Conservation (phyloP, 2,888 invertebrate species). For the Plagiodera versicolora region DNA sequence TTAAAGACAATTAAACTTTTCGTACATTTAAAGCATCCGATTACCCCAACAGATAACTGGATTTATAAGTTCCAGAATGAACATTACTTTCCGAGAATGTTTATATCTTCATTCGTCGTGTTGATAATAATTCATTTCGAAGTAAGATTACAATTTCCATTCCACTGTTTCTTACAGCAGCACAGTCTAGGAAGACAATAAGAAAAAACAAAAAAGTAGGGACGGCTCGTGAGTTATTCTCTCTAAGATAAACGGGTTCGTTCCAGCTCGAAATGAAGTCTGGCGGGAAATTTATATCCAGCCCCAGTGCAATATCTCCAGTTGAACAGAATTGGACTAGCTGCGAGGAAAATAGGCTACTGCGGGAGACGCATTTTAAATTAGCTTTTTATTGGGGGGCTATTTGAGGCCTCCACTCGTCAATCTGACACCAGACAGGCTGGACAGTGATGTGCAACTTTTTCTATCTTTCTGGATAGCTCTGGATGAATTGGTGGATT, state of each 20-base stretch:
- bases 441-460: too few species aligned
- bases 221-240: slow-evolving; percentile 64
- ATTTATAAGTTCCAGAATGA: slow-evolving; percentile 42
- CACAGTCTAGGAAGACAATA: slow-evolving; percentile 55
- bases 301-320: slow-evolving; percentile 56
- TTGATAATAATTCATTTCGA: slow-evolving; percentile 54
- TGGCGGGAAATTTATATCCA: slow-evolving; percentile 58
- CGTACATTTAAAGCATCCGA: slow-evolving; percentile 34
- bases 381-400: slow-evolving; percentile 54
- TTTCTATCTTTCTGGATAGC: too few species aligned
- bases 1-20: slow-evolving; percentile 40
- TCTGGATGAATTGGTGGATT: too few species aligned
- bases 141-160: slow-evolving; percentile 56
- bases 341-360: slow-evolving; percentile 54
- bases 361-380: slow-evolving; percentile 55
- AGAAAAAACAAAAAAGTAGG: slow-evolving; percentile 53
- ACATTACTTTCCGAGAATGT: slow-evolving; percentile 43
- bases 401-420: slow-evolving; percentile 43
- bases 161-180: slow-evolving; percentile 54
- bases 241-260: slow-evolving; percentile 72
- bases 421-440: slow-evolving; percentile 30
- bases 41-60: slow-evolving; percentile 40
- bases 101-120: slow-evolving; percentile 51
- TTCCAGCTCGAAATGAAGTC: slow-evolving; percentile 74
- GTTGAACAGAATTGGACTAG: slow-evolving; percentile 56